Evolutionary conservation across 2,888 invertebrate species (phyloP).

Genomic region (Globia sparganii): DNA sequence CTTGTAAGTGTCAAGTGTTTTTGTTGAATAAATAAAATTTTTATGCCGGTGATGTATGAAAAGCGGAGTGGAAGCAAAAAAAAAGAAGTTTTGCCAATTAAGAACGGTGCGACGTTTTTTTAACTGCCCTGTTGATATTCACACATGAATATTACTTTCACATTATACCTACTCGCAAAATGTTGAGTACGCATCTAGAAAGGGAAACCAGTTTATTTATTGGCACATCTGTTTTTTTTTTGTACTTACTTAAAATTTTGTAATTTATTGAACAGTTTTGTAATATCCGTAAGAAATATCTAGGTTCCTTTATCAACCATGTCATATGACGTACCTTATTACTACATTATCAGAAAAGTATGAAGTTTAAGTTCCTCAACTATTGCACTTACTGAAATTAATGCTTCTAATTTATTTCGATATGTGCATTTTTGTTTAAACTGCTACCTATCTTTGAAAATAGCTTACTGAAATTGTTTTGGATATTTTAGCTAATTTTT

Average conservation of each 20-base stretch:
- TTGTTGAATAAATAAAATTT: slow-evolving; percentile 16
- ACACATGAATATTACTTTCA: background rate
- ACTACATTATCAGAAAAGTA: background rate
- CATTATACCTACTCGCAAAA: too few species aligned
- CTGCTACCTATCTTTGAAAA: too few species aligned
- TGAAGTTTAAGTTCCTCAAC: background rate
- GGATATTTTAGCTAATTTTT: too few species aligned
- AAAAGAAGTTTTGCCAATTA: slow-evolving; percentile 22
- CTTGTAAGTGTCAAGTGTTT: slow-evolving; percentile 15
- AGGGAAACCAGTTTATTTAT: too few species aligned
- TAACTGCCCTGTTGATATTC: slow-evolving; percentile 8
- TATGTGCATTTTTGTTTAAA: too few species aligned
- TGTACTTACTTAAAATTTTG: background rate
- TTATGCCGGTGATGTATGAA: background rate
- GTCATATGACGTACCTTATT: background rate
- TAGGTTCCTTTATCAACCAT: background rate
- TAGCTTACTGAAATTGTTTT: too few species aligned
- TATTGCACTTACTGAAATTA: background rate
- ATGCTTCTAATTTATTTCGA: background rate
- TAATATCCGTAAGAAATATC: background rate
- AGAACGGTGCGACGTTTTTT: slow-evolving; percentile 9
- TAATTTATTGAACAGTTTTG: background rate
- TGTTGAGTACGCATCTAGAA: too few species aligned
- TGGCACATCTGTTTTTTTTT: background rate
- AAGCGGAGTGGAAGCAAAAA: slow-evolving; percentile 2